phyloP scores from a whole-genome alignment of 2,797 vertebrate species.

The Leptodactylus fallax region DNA sequence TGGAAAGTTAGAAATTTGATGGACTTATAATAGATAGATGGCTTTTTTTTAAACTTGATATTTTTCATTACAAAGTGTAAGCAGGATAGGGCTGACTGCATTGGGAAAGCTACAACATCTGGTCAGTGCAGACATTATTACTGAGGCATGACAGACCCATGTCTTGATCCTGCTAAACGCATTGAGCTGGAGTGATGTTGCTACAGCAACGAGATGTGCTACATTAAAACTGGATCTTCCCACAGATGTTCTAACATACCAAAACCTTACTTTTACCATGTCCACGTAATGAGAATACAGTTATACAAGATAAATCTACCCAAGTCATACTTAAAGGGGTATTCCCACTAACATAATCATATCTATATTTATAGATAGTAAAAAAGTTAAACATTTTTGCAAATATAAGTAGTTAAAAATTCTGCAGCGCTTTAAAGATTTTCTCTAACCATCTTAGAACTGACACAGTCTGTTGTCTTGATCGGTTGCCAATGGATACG shows the following conservation, averaged over 20 bases:
- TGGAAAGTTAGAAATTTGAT: too few species aligned
- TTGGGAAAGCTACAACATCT: slow-evolving; percentile 46
- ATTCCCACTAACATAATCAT: too few species aligned
- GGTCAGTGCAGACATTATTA: slow-evolving; percentile 52
- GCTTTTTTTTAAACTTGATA: neutral
- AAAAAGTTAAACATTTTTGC: too few species aligned
- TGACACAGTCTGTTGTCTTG: too few species aligned
- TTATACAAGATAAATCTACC: neutral
- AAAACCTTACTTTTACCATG: slow-evolving; percentile 18
- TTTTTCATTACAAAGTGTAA: slow-evolving; percentile 12
- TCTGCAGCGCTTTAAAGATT: too few species aligned
- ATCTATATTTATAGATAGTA: too few species aligned
- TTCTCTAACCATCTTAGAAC: too few species aligned
- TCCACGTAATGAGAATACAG: neutral
- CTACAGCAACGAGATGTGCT: slow-evolving; percentile 46
- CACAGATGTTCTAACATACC: slow-evolving; percentile 42
- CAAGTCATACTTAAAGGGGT: neutral
- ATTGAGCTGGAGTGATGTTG: slow-evolving; percentile 55
- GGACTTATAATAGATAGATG: too few species aligned
- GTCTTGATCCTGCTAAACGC: slow-evolving; percentile 37
- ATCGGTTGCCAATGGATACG: too few species aligned
- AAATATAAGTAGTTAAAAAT: too few species aligned
- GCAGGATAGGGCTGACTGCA: slow-evolving; percentile 38
- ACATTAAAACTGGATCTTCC: slow-evolving; percentile 34
- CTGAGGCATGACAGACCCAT: slow-evolving; percentile 42